Evolutionary conservation across 1,140 invertebrate genomes (phyloP).

Genomic region (Hyles vespertilio): DNA sequence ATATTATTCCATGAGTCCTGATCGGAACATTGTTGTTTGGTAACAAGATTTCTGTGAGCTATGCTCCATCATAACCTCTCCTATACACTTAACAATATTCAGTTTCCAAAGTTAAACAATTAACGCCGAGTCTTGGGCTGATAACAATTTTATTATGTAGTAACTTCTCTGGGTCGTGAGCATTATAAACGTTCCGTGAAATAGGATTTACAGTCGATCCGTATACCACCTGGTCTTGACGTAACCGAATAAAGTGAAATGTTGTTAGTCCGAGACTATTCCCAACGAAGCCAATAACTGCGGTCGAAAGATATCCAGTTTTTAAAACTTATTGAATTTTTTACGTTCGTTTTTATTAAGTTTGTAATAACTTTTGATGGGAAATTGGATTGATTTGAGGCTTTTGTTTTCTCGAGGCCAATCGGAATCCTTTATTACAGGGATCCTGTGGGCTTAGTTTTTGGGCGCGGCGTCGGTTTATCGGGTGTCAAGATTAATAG

Average conservation of each 20-base stretch:
- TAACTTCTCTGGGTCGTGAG: not conserved
- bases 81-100: not conserved
- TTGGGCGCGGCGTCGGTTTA: no score
- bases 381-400: not conserved
- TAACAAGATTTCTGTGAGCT: no score
- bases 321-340: constrained; percentile 11
- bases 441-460: no score
- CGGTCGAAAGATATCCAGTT: constrained; percentile 8
- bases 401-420: no score
- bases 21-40: no score
- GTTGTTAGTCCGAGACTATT: not conserved
- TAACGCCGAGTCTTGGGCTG: not conserved
- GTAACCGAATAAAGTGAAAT: constrained; percentile 4
- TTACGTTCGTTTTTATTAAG: constrained; percentile 1
- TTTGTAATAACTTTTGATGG: not conserved
- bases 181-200: constrained; percentile 7
- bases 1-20: no score
- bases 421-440: no score
- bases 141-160: constrained; percentile 3
- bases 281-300: constrained; percentile 7
- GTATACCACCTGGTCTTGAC: not conserved
- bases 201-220: constrained; percentile 5
- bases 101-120: constrained; percentile 4
- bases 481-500: no score
- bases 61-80: no score